These are phyloP conservation scores for Pteropus rufus DNA, from an alignment of 2,797 vertebrate species.

Conservation along the genomic window DNA sequence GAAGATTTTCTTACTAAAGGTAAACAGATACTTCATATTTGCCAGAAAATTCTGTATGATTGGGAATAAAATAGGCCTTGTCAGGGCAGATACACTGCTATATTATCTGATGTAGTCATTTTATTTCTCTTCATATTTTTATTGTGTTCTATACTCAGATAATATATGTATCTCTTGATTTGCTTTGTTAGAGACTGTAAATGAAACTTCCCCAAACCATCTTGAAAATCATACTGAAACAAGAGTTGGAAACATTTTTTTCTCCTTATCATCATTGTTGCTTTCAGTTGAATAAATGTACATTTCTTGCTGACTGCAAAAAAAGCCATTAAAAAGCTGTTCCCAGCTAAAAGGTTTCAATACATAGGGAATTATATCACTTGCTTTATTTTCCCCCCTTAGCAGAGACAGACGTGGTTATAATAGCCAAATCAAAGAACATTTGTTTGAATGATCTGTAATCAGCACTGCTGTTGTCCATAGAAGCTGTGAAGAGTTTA, in stretches of 20 bases:
- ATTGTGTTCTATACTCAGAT: slow-evolving; percentile 70
- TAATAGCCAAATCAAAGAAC: slow-evolving; percentile 56
- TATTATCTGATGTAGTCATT: slow-evolving; percentile 59
- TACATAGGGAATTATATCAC: slow-evolving; percentile 53
- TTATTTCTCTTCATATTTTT: slow-evolving; percentile 74
- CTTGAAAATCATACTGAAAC: slow-evolving; percentile 77
- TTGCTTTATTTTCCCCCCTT: slow-evolving; percentile 27
- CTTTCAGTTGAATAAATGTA: slow-evolving; percentile 82
- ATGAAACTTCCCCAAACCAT: slow-evolving; percentile 81
- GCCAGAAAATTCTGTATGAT: slow-evolving; percentile 32
- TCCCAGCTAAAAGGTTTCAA: slow-evolving; percentile 80
- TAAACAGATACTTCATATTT: slow-evolving; percentile 59
- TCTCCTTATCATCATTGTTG: slow-evolving; percentile 75
- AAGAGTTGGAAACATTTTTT: slow-evolving; percentile 79
- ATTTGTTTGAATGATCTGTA: slow-evolving; percentile 71
- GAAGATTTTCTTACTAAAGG: not conserved
- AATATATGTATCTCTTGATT: slow-evolving; percentile 81
- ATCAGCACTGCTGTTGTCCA: slow-evolving; percentile 54
- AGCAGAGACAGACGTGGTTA: slow-evolving; percentile 39
- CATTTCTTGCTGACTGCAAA: slow-evolving; percentile 80
- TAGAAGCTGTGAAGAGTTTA: slow-evolving; percentile 44
- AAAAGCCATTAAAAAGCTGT: slow-evolving; percentile 84
- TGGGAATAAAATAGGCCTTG: not conserved
- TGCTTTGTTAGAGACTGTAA: slow-evolving; percentile 83
- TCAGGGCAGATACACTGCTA: not conserved